Base-by-base conservation (phyloP, 2,797 vertebrate species). In the Phyllotis vaccarum region DNA sequence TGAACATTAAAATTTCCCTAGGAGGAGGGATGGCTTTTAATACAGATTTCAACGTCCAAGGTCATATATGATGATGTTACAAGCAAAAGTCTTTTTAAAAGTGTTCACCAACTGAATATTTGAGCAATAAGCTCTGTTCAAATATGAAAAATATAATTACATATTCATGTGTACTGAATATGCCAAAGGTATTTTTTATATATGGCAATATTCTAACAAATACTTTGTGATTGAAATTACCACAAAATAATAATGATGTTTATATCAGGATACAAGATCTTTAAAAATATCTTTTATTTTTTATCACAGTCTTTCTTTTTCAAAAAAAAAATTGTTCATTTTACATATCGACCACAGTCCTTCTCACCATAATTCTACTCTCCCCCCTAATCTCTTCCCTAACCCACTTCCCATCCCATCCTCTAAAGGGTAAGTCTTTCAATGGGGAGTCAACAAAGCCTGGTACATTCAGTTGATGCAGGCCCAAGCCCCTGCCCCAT, bases 91-190 rank as follows among this genome's bases (percentile, higher is more conserved):
- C 52, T 86, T 68, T 68, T 52, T 83, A 27, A n/a, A 85, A 66
- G 62, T 22, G 66, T 85, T 54, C 21, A 86, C 46, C 14, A 70
- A 54, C 3, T 37, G 31, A 86, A 49, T 89, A 83, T 5, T 34
- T 93, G 66, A 91, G 49, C 17, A 89, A 14, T 86, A 90, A 89
- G 27, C 54, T 76, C 10, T 31, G 31, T 90, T 82, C 80, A 62
- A 60, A 64, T 62, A 93, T 40, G 29, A 78, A 93, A 95, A 64
- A 10, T 75, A 82, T 91, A 93, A 60, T 81, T 90, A 72, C 14
- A 91, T 34, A 76, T 17, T 91, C 16, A 68, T 49, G 34, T 72
- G 27, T 31, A 85, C 31, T 66, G 54, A 90, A 88, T 66, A 78
- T 27, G 56, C 0, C 58, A 60, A 75, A 64, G 31, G 4, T 76